Base-by-base conservation (phyloP, 2,797 vertebrate genomes). In the Paguma larvata region DNA sequence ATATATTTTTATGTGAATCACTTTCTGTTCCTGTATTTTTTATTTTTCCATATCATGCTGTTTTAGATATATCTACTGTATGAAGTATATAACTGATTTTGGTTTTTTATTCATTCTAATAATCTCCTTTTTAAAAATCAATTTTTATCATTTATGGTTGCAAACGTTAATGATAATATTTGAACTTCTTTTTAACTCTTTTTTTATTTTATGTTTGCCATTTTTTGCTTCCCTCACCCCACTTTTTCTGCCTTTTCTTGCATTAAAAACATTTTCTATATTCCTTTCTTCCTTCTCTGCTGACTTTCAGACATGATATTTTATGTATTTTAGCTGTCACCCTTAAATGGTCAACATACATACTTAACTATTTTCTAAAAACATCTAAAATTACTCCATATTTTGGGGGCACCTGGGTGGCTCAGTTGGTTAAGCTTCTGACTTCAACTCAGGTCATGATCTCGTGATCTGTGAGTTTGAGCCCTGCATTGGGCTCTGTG, bases 301-400 rank as follows among this genome's bases (percentile, higher is more conserved):
- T 92, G 65, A 13, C 16, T 85, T 85, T 59, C 56, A 80, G 48
- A 83, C 46, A 68, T 88, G 7, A 27, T 48, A 51, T 59, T 59
- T 92, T 89, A 62, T 48, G 67, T 94, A 59, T 63, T 72, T 63
- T 86, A 41, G 51, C 62, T 38, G 41, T 27, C 51, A 41, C 18
- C 44, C 23, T 78, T 41, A 51, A 46, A 89, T 34, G 27, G 62
- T 88, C 88, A 73, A 88, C 65, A 73, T 41, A 51, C 46, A 41
- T 62, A 80, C 38, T 82, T 88, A 83, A 77, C n/a, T 62, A 91
- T 88, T 92, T 92, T 80, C 73, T 86, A 46, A 86, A 48, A 86
- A 79, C 6, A 30, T 48, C 79, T 56, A 78, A 83, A 32, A 30
- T 89, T 94, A 84, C 68, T 48, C 56, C 56, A 51, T 46, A 21